These are phyloP conservation scores for Mormyrops attenuatus DNA, from an alignment of 2,797 vertebrate genomes.

Conservation along the genomic window DNA sequence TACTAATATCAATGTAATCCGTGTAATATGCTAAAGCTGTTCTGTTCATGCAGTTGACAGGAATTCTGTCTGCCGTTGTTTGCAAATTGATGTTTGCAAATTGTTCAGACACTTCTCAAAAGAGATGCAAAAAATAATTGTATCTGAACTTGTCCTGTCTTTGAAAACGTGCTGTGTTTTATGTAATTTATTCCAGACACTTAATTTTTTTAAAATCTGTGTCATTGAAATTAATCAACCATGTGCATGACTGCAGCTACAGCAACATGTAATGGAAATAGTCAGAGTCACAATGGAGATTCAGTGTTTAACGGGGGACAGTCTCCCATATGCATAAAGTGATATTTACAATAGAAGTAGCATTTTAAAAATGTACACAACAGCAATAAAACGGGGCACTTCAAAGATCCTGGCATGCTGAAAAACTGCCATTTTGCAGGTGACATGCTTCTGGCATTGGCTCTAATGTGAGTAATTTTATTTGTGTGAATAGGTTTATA, in stretches of 20 bases:
- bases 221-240: neutral
- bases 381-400: neutral
- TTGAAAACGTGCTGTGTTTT: neutral
- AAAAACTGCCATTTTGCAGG: neutral
- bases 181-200: neutral
- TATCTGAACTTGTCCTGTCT: neutral
- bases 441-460: neutral
- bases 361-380: neutral
- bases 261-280: neutral
- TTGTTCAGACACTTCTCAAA: neutral
- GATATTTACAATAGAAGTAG: neutral
- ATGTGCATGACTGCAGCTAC: neutral
- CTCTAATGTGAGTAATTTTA: neutral
- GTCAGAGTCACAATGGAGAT: neutral
- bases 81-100: neutral
- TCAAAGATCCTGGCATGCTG: neutral
- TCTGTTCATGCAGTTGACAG: neutral
- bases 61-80: neutral
- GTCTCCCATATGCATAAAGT: neutral
- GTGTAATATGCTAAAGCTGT: neutral
- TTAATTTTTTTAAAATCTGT: neutral
- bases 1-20: too few relatives aligned
- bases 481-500: neutral
- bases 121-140: neutral
- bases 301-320: neutral